These are phyloP conservation scores for Callionymus lyra DNA, from an alignment of 2,113 vertebrate genomes.

Conservation along the genomic window DNA sequence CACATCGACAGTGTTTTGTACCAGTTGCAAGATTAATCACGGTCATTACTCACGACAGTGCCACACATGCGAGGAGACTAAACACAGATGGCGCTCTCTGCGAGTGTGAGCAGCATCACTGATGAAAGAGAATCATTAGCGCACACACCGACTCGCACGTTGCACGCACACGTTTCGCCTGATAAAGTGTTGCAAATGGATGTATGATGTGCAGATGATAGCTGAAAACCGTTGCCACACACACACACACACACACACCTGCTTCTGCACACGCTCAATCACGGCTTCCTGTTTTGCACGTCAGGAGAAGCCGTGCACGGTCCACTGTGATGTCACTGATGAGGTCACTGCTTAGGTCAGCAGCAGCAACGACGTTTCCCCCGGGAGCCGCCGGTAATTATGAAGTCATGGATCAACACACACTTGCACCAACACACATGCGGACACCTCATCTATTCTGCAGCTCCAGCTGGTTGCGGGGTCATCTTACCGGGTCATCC, in stretches of 20 bases:
- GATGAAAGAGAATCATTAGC: too few species aligned
- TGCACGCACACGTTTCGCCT: too few species aligned
- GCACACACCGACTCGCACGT: too few species aligned
- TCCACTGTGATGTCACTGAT: slow-evolving; percentile 58
- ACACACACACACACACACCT: slow-evolving; percentile 12
- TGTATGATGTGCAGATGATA: slow-evolving; percentile 1
- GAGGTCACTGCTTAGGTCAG: slow-evolving; percentile 61
- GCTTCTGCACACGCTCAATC: slow-evolving; percentile 33
- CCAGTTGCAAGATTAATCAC: too few species aligned
- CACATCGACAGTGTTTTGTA: too few species aligned
- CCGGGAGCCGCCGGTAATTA: slow-evolving; percentile 30
- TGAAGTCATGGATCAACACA: slow-evolving; percentile 49
- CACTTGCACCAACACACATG: slow-evolving; percentile 4
- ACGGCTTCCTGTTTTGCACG: slow-evolving; percentile 46
- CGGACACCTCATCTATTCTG: slow-evolving; percentile 19
- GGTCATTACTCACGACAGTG: too few species aligned
- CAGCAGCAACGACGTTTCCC: slow-evolving; percentile 41
- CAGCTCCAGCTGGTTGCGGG: slow-evolving; percentile 39
- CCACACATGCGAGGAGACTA: too few species aligned
- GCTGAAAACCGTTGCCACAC: slow-evolving; percentile 21
- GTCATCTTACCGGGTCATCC: slow-evolving; percentile 20
- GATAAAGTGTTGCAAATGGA: neutral
- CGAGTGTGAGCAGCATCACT: too few species aligned
- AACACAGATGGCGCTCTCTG: too few species aligned
- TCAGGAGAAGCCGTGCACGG: slow-evolving; percentile 19